Percentiles rank a stretch among this genome's conserved stretches.
Conservation (phyloP, 2,797 vertebrate species). For the Amphiprion clarkii region DNA sequence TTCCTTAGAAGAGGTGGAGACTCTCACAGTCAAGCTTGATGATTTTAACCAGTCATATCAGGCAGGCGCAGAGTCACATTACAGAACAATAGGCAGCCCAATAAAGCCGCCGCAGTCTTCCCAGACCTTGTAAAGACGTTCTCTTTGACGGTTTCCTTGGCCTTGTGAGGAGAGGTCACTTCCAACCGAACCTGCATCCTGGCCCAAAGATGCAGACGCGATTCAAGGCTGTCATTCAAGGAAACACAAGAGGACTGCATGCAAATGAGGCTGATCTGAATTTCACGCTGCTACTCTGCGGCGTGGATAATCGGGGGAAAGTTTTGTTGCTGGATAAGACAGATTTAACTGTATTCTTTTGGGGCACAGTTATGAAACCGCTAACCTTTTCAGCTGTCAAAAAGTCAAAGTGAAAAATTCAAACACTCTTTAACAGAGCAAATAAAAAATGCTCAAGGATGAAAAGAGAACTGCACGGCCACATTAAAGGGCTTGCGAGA, state of each 20-base stretch:
- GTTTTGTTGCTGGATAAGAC: constrained; percentile 51
- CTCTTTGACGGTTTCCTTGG: constrained; percentile 51
- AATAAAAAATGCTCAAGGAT: constrained; percentile 38
- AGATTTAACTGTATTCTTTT: constrained; percentile 47
- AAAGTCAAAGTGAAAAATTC: constrained; percentile 41
- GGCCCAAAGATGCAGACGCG: constrained; percentile 28
- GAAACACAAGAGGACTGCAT: constrained; percentile 40
- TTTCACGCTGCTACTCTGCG: constrained; percentile 49
- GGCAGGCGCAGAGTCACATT: constrained; percentile 52
- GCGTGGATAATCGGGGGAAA: constrained; percentile 54
- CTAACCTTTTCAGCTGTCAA: constrained; percentile 52
- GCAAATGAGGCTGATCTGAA: constrained; percentile 70
- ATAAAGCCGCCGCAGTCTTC: constrained; percentile 40
- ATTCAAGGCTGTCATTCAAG: constrained; percentile 57
- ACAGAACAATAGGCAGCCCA: constrained; percentile 29
- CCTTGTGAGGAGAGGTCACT: constrained; percentile 54
- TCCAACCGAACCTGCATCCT: constrained; percentile 28
- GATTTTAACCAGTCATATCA: constrained; percentile 70
- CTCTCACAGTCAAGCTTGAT: constrained; percentile 51
- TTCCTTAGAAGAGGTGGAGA: constrained; percentile 59
- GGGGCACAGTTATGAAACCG: constrained; percentile 51
- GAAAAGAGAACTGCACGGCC: constrained; percentile 51
- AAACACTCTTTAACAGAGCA: constrained; percentile 35
- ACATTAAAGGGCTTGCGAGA: constrained; percentile 52
- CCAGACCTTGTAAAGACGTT: constrained; percentile 31